Evolutionary conservation across 2,888 invertebrate species (phyloP), one percentile per base, ranked within the genome.

Genomic region (Crioceris asparagi): DNA sequence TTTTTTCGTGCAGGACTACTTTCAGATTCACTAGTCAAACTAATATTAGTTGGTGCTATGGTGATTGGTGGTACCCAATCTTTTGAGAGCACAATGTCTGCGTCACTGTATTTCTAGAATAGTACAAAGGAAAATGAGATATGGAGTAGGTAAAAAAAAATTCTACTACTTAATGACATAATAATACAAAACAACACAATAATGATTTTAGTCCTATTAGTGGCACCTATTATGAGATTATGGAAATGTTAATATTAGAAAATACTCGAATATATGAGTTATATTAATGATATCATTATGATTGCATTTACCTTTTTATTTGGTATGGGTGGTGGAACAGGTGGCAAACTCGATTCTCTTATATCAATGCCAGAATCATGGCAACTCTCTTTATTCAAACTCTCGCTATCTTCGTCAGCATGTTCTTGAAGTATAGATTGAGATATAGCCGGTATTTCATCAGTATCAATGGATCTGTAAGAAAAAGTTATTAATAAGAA

Each of bases 281-380:
- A n/a, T n/a, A n/a, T n/a, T n/a, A n/a, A n/a, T n/a, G n/a, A n/a
- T n/a, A n/a, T n/a, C n/a, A n/a, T n/a, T n/a, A n/a, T n/a, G n/a
- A n/a, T n/a, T n/a, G n/a, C n/a, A 4, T 27, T 49, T 48, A 75
- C 75, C 69, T 79, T 79, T 61, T 79, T 80, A 8, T n/a, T 3
- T 14, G 75, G 41, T 29, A 35, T 38, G 21, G 47, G 38, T 62
- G 65, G 56, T 37, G 46, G 41, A 15, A 52, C 41, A 6, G 51
- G 66, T 31, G 57, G 57, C 37, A 61, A 38, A 46, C 56, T 67
- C 32, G 81, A 78, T 59, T 87, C 87, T 53, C 85, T 75, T 54
- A 87, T 87, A 65, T 88, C 87, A 56, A 88, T 87, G 52, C 87
- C 87, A 8, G 87, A 87, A 70, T 88, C 87, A 65, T 87, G 86